Evolutionary conservation across 2,888 invertebrate genomes (phyloP), one percentile per base, ranked within the genome.

Genomic region (Leistus spinibarbis): DNA sequence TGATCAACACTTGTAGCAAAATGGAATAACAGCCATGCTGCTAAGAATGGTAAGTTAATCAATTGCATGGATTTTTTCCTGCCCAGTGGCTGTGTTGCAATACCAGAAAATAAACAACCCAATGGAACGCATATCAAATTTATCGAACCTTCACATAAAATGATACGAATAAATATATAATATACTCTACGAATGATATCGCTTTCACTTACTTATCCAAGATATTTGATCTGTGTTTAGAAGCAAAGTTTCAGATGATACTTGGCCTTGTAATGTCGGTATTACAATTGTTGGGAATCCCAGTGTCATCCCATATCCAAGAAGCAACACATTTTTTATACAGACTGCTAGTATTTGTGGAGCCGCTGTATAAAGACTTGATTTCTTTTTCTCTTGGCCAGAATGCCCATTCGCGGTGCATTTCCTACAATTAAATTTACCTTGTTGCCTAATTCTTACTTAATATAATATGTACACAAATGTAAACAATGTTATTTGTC

Each of bases 251-350:
- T 86, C 84, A 3, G 81, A 76, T 2, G 80, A 78, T 60, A 81
- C 78, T 54, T 82, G 84, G 1, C 89, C 90, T 64, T 89, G 85
- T 57, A 95, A 88, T 5, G 92, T 92, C 4, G 94, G 94, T 79
- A 95, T 93, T 17, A 94, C 89, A 77, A 95, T 93, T 3, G 95
- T 94, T 0, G 94, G 91, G 80, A 93, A 94, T 0, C 95, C 95
- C 64, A 95, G 85, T 0, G 94, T 93, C 89, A 93, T 92, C 69
- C 95, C 95, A 83, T 93, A 94, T 7, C 91, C 91, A 79, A 94
- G 85, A 53, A 95, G 88, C 54, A 95, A 86, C 76, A 93, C 87
- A 85, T 95, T 95, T 85, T 95, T 95, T 19, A 93, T 92, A 80
- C 91, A 90, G 24, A 94, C 93, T n/a, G 95, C 95, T 78, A 93